Conservation (phyloP, 2,797 vertebrate genomes). For the Centropyge bicolor region DNA sequence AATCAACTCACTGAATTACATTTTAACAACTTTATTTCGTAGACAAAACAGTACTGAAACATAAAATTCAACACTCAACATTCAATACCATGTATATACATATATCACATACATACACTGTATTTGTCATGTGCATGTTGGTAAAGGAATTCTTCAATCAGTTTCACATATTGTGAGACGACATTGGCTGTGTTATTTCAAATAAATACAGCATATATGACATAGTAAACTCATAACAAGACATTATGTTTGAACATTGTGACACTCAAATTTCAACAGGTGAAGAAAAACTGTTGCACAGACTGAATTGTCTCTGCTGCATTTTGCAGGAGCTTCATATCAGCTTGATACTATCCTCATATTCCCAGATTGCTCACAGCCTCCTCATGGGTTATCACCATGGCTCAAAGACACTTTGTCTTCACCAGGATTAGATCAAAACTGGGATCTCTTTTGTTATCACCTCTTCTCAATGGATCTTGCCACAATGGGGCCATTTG, state of each 20-base stretch:
- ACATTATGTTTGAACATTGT: not conserved
- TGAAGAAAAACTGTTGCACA: not conserved
- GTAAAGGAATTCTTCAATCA: no score
- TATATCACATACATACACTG: no score
- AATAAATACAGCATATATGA: not conserved
- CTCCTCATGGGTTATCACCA: slow-evolving; percentile 19
- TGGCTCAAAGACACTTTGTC: slow-evolving; percentile 7
- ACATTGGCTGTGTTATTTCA: not conserved
- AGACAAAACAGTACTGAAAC: not conserved
- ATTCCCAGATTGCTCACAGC: slow-evolving; percentile 15
- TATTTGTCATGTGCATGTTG: no score
- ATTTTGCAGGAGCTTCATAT: not conserved
- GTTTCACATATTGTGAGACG: no score
- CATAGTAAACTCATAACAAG: not conserved
- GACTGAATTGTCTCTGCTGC: not conserved
- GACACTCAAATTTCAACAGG: not conserved
- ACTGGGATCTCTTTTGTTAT: no score
- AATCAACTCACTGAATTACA: not conserved
- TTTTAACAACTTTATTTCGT: slow-evolving; percentile 13
- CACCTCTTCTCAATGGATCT: slow-evolving; percentile 3
- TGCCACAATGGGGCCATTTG: not conserved
- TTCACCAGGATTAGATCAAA: not conserved
- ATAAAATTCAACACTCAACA: not conserved
- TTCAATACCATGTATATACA: no score
- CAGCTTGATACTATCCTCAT: slow-evolving; percentile 1